Evolutionary conservation across 2,113 vertebrate species (phyloP).

Genomic region (Dryoscopus gambensis): DNA sequence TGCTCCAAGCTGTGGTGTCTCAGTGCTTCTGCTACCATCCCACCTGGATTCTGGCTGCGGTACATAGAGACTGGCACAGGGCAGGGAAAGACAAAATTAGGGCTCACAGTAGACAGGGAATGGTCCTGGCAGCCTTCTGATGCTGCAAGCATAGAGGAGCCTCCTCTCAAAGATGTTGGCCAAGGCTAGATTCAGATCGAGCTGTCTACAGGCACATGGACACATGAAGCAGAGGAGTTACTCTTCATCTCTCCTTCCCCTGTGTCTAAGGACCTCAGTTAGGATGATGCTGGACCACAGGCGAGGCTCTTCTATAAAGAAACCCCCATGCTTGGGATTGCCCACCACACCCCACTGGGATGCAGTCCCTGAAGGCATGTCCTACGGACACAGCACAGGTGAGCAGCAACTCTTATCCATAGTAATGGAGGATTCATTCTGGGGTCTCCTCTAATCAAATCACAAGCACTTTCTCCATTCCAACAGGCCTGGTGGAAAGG

Average conservation of each 20-base stretch:
- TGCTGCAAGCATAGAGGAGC: rapidly evolving
- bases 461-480: not conserved
- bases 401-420: not conserved
- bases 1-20: not conserved
- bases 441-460: not conserved
- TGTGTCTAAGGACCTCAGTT: not conserved
- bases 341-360: not conserved
- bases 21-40: not conserved
- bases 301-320: not conserved
- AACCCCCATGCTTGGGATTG: not conserved
- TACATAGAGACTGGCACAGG: not conserved
- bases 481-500: not conserved
- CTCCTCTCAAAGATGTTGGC: not conserved
- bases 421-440: not conserved
- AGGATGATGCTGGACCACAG: not conserved
- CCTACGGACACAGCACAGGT: not conserved
- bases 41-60: not conserved
- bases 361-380: not conserved
- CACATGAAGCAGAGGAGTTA: not conserved
- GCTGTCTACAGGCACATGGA: not conserved
- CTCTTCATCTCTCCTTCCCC: not conserved
- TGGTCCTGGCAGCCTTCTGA: not conserved
- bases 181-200: not conserved
- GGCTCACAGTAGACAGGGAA: not conserved
- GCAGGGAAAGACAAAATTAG: not conserved